phyloP scores from a whole-genome alignment of 2,797 vertebrate species.

The Myotis planiceps region DNA sequence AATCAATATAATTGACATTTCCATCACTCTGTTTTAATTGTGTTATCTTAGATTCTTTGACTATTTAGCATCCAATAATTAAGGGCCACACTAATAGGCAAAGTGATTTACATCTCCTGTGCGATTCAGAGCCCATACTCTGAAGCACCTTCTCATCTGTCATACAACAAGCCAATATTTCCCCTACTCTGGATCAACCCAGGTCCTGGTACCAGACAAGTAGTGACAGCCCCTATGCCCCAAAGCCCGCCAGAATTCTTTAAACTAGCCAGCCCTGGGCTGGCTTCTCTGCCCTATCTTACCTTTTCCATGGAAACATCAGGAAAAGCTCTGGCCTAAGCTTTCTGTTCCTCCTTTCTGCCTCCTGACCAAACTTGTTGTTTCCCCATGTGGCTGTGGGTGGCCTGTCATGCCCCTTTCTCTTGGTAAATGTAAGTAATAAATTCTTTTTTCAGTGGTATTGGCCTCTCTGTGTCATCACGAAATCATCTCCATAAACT shows the following conservation, averaged over 20 bases:
- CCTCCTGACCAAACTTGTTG: neutral
- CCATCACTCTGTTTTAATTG: neutral
- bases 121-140: neutral
- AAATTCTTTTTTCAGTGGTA: neutral
- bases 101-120: neutral
- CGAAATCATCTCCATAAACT: neutral
- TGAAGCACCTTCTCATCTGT: neutral
- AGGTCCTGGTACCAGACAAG: neutral
- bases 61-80: constrained; percentile 36
- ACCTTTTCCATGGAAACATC: neutral
- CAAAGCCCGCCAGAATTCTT: neutral
- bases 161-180: neutral
- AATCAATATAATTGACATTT: constrained; percentile 37
- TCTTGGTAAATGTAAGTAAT: neutral
- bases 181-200: neutral
- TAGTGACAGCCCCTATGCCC: neutral
- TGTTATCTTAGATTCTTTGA: constrained; percentile 12
- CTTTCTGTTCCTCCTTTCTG: neutral
- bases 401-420: neutral
- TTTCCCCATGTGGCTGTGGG: neutral
- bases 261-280: neutral
- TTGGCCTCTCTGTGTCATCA: neutral
- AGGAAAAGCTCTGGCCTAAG: neutral
- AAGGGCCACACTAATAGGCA: neutral
- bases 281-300: neutral